These are phyloP conservation scores for Microcebus jonahi DNA, from an alignment of 2,113 vertebrate species.

Conservation along the genomic window DNA sequence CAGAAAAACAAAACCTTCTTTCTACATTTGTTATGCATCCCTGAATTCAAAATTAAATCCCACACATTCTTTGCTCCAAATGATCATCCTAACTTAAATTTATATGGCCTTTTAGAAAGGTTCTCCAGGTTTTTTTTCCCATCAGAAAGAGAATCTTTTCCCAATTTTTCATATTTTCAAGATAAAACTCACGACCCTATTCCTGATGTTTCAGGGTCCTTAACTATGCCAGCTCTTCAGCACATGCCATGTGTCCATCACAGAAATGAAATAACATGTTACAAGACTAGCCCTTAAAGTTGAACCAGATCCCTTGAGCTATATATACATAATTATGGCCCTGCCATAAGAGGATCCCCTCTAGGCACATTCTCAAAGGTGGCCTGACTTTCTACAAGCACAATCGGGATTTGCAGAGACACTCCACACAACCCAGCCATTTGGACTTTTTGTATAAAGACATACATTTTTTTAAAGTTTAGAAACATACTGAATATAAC, in stretches of 20 bases:
- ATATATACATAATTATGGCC: not conserved
- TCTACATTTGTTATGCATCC: not conserved
- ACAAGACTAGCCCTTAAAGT: not conserved
- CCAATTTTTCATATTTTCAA: not conserved
- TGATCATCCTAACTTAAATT: not conserved
- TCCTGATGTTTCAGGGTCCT: not conserved
- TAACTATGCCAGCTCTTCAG: not conserved
- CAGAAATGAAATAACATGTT: not conserved
- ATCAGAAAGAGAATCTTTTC: not conserved
- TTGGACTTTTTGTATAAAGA: not conserved
- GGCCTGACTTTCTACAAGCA: not conserved
- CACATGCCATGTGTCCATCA: not conserved
- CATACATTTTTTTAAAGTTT: not conserved
- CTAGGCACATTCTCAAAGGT: not conserved
- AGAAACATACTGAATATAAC: not conserved
- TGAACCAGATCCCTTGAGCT: not conserved
- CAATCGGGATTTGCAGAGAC: not conserved
- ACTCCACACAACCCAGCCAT: not conserved
- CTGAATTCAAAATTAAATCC: constrained; percentile 23
- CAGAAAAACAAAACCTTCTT: not conserved
- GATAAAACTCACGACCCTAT: not conserved
- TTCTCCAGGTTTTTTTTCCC: not conserved
- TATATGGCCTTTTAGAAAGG: not conserved
- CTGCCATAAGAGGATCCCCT: not conserved
- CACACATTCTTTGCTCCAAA: not conserved